Conservation (phyloP, 1,140 invertebrate species). For the Drosophila kohkoa region DNA sequence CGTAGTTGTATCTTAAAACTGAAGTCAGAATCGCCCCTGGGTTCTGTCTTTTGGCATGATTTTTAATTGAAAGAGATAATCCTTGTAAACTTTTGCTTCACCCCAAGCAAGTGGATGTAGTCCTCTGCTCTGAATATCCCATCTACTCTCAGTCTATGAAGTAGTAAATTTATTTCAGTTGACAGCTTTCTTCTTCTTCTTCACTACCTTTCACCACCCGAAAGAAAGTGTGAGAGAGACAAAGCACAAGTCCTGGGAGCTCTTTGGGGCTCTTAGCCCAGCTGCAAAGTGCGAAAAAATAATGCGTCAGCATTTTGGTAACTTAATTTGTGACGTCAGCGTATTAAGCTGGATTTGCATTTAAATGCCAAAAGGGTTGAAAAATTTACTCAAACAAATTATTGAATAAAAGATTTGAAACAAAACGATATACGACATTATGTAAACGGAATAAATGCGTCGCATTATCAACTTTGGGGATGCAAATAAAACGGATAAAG, state of each 20-base stretch:
- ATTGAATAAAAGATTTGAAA: slow-evolving; percentile 9
- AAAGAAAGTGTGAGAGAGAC: background rate
- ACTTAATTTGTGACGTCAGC: slow-evolving; percentile 47
- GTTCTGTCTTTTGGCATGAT: slow-evolving; percentile 37
- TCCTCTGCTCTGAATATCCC: background rate
- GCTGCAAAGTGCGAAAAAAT: slow-evolving; percentile 61
- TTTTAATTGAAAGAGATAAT: slow-evolving; percentile 76
- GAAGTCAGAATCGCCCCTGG: slow-evolving; percentile 29
- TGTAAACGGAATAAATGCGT: background rate
- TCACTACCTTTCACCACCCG: background rate
- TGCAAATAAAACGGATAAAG: background rate
- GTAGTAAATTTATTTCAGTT: slow-evolving; percentile 55
- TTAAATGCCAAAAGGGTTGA: slow-evolving; percentile 40
- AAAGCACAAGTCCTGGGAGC: background rate
- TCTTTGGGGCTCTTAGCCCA: slow-evolving; percentile 15
- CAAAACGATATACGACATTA: background rate
- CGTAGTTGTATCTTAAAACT: slow-evolving; percentile 5
- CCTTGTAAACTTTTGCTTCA: slow-evolving; percentile 23
- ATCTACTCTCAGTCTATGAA: slow-evolving; percentile 2
- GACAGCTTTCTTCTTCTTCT: slow-evolving; percentile 37
- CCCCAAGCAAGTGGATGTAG: background rate
- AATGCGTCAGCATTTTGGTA: slow-evolving; percentile 70
- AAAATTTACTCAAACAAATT: slow-evolving; percentile 9
- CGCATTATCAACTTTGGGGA: background rate
- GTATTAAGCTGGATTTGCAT: slow-evolving; percentile 53